Base-by-base conservation (phyloP, 1,140 invertebrate species). In the Nephila pilipes region DNA sequence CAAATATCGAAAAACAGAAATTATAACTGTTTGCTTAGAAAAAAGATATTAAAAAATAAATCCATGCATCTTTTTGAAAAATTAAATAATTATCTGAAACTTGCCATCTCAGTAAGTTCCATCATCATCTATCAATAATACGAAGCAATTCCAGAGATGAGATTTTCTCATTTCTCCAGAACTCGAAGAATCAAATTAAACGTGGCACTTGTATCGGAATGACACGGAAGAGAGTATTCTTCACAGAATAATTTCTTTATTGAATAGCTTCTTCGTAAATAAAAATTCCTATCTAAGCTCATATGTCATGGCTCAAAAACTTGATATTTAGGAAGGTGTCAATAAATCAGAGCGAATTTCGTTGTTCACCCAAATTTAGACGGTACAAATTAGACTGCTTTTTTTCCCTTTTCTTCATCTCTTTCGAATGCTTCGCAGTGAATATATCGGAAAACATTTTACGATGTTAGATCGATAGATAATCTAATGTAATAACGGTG, bases 371-470 rank as follows among this genome's bases (percentile, higher is more conserved):
- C 57, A 69, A 87, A 87, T 25, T 69, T 69, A 63, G 32, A 87
- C 12, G 32, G 38, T 60, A 60, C 57, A 25, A n/a, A 87, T 87
- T 87, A 57, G 38, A 25, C 25, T 60, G 25, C 46, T 38, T 65
- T 63, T 63, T 63, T 29, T 32, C 29, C 25, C 65, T 60, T 58
- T 46, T 60, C 22, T 22, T 18, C 58, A 60, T 60, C 58, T 60
- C 58, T 60, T 22, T 22, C 29, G 16, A 75, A 75, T 75, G 25
- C 69, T 32, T 18, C 14, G 69, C 69, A 75, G 32, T 32, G 69
- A 36, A 63, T 16, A 36, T 89, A 89, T 89, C 29, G 87, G 87
- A 89, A 89, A 89, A 89, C 87, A 89, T 89, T 89, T 89, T 89
- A n/a, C 46, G 87, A 55, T 79, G 46, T 18, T 36, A 57, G 25